Conservation (phyloP, 2,888 invertebrate species). For the Bembecia ichneumoniformis region DNA sequence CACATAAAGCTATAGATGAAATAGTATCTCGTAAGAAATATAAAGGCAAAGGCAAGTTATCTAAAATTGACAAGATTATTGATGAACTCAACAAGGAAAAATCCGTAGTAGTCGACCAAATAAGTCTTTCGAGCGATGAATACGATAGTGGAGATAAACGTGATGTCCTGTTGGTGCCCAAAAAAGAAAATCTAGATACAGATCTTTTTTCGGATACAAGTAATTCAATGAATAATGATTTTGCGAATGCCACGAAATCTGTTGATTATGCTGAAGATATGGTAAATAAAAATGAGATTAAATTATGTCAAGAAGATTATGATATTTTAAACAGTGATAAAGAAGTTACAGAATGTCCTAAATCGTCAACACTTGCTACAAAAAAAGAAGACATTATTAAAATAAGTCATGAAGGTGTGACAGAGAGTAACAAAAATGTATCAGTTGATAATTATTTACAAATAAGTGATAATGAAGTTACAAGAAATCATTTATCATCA, state of each 20-base stretch:
- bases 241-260: not conserved
- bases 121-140: constrained; percentile 50
- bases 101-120: constrained; percentile 40
- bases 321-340: too few relatives aligned
- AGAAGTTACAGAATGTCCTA: too few relatives aligned
- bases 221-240: not conserved
- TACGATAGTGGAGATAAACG: constrained; percentile 34
- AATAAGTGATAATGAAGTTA: not conserved
- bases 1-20: constrained; percentile 77
- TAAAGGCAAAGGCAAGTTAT: constrained; percentile 28
- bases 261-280: constrained; percentile 12
- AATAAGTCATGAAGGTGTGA: constrained; percentile 6
- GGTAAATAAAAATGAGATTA: constrained; percentile 15
- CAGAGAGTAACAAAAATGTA: not conserved
- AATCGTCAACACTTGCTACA: constrained; percentile 30
- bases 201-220: not conserved
- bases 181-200: constrained; percentile 19
- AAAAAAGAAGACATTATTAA: constrained; percentile 27
- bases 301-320: too few relatives aligned
- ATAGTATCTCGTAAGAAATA: constrained; percentile 48
- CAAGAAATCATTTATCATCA: constrained; percentile 13
- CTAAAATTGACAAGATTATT: constrained; percentile 40
- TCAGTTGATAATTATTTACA: constrained; percentile 5
- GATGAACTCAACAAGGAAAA: constrained; percentile 49
- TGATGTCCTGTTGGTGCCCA: constrained; percentile 23